phyloP scores from a whole-genome alignment of 2,888 invertebrate species.

The Augochlorella aurata region DNA sequence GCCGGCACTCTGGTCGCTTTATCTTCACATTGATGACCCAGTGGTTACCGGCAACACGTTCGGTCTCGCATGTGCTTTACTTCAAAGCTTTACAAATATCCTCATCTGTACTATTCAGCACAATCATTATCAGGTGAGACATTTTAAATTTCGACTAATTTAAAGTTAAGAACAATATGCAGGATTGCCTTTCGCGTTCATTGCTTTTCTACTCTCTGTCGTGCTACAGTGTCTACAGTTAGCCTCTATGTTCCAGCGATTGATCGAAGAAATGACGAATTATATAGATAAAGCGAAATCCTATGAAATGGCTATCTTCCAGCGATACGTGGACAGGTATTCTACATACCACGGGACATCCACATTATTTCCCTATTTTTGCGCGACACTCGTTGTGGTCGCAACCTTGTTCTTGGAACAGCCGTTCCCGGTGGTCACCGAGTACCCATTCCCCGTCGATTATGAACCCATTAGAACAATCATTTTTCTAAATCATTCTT shows the following conservation, averaged over 20 bases:
- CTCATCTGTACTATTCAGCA: not conserved
- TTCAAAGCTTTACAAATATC: not conserved
- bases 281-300: conserved; percentile 54
- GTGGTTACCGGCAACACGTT: conserved; percentile 32
- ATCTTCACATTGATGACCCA: conserved; percentile 21
- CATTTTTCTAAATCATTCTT: conserved; percentile 66
- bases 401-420: conserved; percentile 64
- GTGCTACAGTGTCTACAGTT: not conserved
- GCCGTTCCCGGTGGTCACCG: conserved; percentile 69
- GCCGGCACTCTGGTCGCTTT: conserved; percentile 38
- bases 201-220: not conserved
- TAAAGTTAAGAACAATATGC: too few species aligned
- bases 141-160: not conserved
- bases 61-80: not conserved
- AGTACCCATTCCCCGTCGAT: conserved; percentile 74
- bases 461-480: conserved; percentile 40
- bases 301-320: conserved; percentile 62
- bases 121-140: not conserved
- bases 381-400: conserved; percentile 52
- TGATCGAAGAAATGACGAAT: conserved; percentile 55
- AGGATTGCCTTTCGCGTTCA: too few species aligned
- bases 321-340: conserved; percentile 69
- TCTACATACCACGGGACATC: conserved; percentile 59
- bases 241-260: conserved; percentile 25
- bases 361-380: conserved; percentile 56